Evolutionary conservation across 2,797 vertebrate genomes (phyloP).

Genomic region (Tolypeutes matacus): DNA sequence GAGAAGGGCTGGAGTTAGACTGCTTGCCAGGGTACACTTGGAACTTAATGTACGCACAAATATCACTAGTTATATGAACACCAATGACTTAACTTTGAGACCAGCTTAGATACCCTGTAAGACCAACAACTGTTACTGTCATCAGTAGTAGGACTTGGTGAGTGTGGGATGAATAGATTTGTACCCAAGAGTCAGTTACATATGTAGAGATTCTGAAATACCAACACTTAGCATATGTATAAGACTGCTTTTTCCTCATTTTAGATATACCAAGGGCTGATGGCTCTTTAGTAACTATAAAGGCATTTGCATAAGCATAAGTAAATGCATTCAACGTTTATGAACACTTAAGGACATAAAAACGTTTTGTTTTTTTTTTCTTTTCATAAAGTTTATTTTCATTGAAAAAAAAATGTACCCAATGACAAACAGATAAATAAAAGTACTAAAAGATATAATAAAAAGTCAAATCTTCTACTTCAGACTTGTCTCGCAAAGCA

Average conservation of each 20-base stretch:
- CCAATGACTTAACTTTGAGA: background rate
- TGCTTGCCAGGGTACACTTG: background rate
- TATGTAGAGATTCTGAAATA: background rate
- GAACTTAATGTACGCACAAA: background rate
- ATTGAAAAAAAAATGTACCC: background rate
- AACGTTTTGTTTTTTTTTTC: background rate
- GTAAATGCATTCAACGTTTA: background rate
- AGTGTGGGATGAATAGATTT: background rate
- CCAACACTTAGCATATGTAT: background rate
- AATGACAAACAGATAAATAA: slow-evolving; percentile 40
- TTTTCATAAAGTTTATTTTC: slow-evolving; percentile 9
- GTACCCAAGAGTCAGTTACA: background rate
- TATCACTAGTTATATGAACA: background rate
- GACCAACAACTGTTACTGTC: background rate
- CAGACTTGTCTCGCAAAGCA: background rate
- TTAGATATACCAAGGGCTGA: background rate
- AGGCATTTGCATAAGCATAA: background rate
- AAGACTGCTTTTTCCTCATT: background rate
- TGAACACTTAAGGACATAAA: background rate
- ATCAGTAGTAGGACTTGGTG: background rate
- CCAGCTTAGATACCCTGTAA: background rate
- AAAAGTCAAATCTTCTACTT: background rate
- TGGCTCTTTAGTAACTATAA: background rate
- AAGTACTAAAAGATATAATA: background rate
- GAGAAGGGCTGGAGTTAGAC: background rate